Base-by-base conservation (phyloP, 2,113 vertebrate genomes). In the Grallaria varia region DNA sequence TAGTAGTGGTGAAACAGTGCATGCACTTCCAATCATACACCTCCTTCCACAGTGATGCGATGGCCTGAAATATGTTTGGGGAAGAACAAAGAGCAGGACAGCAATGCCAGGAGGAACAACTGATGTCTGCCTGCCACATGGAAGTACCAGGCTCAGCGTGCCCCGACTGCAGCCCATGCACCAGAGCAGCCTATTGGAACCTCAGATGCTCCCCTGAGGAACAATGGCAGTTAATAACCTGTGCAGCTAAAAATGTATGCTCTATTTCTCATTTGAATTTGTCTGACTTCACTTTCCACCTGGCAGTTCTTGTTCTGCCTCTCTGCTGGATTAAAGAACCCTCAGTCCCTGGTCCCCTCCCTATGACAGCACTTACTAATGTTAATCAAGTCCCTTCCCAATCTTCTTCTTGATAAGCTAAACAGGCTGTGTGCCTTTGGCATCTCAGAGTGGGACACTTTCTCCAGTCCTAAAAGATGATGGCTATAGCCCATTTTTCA, bases 211-310 rank as follows among this genome's bases (percentile, higher is more conserved):
- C 20, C 62, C 74, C 33, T 23, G 35, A 60, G n/a, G 49, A 93
- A 62, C 84, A 67, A 52, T 90, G 63, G 53, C 44, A 28, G 84
- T 95, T 94, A 56, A 82, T 75, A 77, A 92, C 40, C 69, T 78
- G 49, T 5, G 2, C 6, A 4, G n/a, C 40, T 76, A 40, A 87
- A 78, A 89, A 81, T 73, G 19, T 78, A 84, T 60, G 40, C 22
- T 77, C 77, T 73, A 49, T 62, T 92, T 89, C 94, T 95, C 58
- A 89, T 91, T 62, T 92, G 84, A 95, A 95, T 92, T 84, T 91
- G 66, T 64, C 74, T 93, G 89, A 69, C 62, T 95, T 91, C 6
- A 5, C 35, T 66, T 91, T 82, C 69, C 89, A 95, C 74, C 39
- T 0, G 0, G 58, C 1, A 3, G 44, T 53, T 91, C 89, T 91